Evolutionary conservation across 2,888 invertebrate genomes (phyloP), one percentile per base, ranked within the genome.

Genomic region (Zelleria hepariella): DNA sequence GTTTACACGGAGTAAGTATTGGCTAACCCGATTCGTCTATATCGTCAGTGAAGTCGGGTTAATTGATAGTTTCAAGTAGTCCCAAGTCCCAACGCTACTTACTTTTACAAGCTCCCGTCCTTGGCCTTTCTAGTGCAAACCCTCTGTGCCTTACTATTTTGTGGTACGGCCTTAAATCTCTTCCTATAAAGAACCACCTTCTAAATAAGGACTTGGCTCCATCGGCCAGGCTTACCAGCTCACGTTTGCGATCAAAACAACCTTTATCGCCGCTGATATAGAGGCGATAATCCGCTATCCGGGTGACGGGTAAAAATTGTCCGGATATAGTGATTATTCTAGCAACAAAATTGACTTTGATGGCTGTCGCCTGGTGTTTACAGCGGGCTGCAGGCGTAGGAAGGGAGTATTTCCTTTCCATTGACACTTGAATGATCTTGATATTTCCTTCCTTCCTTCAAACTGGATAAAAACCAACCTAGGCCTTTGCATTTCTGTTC

Each of bases 281-380:
- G 15, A 18, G 26, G 26, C 26, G 2, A 6, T 26, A 26, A 54
- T 54, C 23, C 20, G 20, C 10, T 51, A 20, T 20, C 10, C 5
- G 20, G 7, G 23, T 20, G 51, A 21, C 23, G 10, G n/a, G 23
- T 51, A 21, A 23, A 49, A 21, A 21, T 51, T 51, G 51, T 20
- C 51, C 20, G 51, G 51, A 21, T 21, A 1, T 51, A 2, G 10
- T 23, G 20, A 51, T 51, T 51, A 51, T 51, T 51, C 51, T 21
- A 51, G 53, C 53, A 54, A 54, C 18, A 54, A 54, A 25, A 54
- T 54, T 25, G 26, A 54, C 24, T 54, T 54, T 54, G 54, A 54
- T 25, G n/a, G 10, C 54, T 42, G 32, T 15, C 32, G 32, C 32
- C 32, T 4, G 32, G 5, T 42, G 32, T 10, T n/a, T n/a, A n/a